These are phyloP conservation scores for Lasioglossum marginatum DNA, from an alignment of 2,888 invertebrate species.

Conservation along the genomic window DNA sequence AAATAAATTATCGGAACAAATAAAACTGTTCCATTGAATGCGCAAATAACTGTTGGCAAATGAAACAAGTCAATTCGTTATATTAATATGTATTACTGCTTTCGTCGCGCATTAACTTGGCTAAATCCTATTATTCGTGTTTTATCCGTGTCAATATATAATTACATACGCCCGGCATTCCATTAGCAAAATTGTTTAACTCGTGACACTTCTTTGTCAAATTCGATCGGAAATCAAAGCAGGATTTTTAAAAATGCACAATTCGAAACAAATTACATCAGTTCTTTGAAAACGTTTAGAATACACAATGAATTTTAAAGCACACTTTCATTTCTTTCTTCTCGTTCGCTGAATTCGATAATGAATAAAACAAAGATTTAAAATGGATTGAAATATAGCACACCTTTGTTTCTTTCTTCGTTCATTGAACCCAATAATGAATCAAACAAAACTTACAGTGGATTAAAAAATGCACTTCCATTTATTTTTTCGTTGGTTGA, in stretches of 20 bases:
- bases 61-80: not conserved
- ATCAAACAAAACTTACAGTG: not conserved
- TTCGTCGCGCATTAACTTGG: not conserved
- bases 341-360: not conserved
- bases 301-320: not conserved
- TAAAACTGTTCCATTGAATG: constrained; percentile 7
- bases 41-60: not conserved
- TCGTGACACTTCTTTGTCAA: not conserved
- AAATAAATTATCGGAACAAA: constrained; percentile 32
- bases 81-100: not conserved
- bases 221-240: not conserved
- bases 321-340: not conserved
- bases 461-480: not conserved
- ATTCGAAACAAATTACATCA: not conserved
- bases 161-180: not conserved
- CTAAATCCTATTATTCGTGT: not conserved
- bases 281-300: not conserved
- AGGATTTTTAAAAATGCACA: not conserved
- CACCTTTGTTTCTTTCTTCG: not conserved
- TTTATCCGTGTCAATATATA: not conserved
- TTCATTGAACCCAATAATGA: not conserved
- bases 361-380: constrained; percentile 6
- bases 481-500: not conserved
- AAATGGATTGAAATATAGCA: not conserved
- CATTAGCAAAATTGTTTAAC: not conserved